phyloP scores from a whole-genome alignment of 1,140 invertebrate species.

The Rhyzopertha dominica region DNA sequence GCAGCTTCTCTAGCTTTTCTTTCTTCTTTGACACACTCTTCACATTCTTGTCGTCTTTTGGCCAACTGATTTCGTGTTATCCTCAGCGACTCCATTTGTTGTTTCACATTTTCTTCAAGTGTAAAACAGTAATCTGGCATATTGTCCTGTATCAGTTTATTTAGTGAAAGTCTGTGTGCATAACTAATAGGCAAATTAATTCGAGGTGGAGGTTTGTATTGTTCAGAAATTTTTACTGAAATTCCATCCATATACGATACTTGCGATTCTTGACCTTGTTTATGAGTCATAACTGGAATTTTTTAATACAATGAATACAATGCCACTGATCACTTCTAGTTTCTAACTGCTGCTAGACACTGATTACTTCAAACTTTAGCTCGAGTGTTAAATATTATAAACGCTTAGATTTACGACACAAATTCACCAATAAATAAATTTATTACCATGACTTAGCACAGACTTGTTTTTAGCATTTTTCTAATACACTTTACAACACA shows the following conservation, averaged over 20 bases:
- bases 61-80: slow-evolving; percentile 56
- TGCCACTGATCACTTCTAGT: not conserved
- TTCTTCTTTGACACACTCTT: slow-evolving; percentile 44
- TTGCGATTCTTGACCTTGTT: slow-evolving; percentile 16
- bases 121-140: slow-evolving; percentile 61
- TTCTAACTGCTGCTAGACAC: not conserved
- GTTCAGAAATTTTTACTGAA: slow-evolving; percentile 81
- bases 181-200: slow-evolving; percentile 64
- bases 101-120: slow-evolving; percentile 64
- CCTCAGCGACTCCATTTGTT: slow-evolving; percentile 63
- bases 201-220: slow-evolving; percentile 71
- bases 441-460: not conserved
- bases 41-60: slow-evolving; percentile 52
- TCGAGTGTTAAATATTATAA: not conserved
- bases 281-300: slow-evolving; percentile 14
- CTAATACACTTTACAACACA: too few species aligned
- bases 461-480: not conserved
- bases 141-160: slow-evolving; percentile 51
- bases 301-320: slow-evolving; percentile 2
- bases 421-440: not conserved
- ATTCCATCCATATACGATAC: slow-evolving; percentile 68
- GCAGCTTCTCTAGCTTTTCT: slow-evolving; percentile 48
- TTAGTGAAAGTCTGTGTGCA: slow-evolving; percentile 53
- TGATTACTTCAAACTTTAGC: not conserved
- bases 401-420: not conserved